Evolutionary conservation across 2,113 vertebrate genomes (phyloP).

Genomic region (Mesocricetus auratus): DNA sequence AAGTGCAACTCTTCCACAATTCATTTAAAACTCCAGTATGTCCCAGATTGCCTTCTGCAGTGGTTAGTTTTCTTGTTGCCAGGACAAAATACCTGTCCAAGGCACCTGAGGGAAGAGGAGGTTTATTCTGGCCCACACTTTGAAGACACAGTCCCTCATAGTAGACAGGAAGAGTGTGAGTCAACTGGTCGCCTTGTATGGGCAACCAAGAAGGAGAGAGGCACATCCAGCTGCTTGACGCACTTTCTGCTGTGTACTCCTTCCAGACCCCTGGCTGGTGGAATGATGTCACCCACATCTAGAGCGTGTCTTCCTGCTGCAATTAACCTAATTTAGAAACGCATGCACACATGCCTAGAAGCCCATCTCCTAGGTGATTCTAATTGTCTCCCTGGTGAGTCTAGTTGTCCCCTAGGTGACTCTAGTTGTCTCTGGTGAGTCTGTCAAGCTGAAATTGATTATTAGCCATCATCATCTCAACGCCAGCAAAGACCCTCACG

Average conservation of each 20-base stretch:
- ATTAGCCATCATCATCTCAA: background rate
- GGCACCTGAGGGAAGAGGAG: background rate
- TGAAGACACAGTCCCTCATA: background rate
- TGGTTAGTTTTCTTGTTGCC: background rate
- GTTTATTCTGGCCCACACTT: background rate
- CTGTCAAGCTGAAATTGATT: background rate
- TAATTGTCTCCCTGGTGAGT: background rate
- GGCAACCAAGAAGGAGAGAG: background rate
- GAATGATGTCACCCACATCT: background rate
- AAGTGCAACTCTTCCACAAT: no score
- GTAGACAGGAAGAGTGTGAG: background rate
- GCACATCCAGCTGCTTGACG: background rate
- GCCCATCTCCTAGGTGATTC: background rate
- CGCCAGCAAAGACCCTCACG: background rate
- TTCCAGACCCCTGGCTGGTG: background rate
- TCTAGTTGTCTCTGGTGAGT: background rate
- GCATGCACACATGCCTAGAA: background rate
- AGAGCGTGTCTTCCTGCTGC: background rate
- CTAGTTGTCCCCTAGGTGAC: background rate
- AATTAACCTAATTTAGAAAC: background rate
- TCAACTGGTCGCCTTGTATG: accelerated
- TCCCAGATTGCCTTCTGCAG: background rate
- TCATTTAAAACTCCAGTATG: background rate
- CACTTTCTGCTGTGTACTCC: background rate
- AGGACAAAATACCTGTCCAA: background rate